Conservation (phyloP, 2,797 vertebrate genomes). For the Anniella stebbinsi region DNA sequence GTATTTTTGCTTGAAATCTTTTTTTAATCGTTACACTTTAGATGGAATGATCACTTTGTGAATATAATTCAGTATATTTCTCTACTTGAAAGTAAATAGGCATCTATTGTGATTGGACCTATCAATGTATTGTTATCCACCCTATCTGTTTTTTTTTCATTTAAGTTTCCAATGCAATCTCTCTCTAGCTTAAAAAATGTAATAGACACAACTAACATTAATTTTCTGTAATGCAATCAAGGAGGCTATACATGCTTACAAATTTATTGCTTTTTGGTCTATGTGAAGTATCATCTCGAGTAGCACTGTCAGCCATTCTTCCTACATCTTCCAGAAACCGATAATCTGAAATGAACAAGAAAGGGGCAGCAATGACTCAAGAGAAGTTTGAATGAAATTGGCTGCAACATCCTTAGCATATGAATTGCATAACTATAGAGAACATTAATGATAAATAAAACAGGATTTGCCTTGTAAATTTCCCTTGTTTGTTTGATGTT, state of each 20-base stretch:
- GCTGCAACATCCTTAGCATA: too few relatives aligned
- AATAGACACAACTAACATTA: background rate
- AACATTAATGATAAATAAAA: background rate
- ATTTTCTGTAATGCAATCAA: background rate
- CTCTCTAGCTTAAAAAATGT: background rate
- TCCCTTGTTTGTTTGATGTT: background rate
- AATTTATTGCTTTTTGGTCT: slow-evolving; percentile 72
- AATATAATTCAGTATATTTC: fast-evolving
- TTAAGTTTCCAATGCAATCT: slow-evolving; percentile 7
- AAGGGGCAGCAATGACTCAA: background rate
- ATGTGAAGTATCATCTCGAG: slow-evolving; percentile 81
- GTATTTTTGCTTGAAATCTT: background rate
- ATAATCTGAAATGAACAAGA: slow-evolving; percentile 85
- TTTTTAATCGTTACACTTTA: background rate
- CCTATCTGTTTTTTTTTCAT: background rate
- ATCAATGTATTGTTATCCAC: background rate
- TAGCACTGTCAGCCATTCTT: slow-evolving; percentile 87
- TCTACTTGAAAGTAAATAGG: background rate
- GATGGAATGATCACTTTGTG: background rate
- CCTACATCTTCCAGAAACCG: slow-evolving; percentile 94
- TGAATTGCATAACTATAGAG: background rate
- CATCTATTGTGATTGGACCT: background rate
- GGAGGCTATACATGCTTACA: slow-evolving; percentile 71
- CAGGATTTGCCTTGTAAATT: background rate
- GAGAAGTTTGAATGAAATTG: background rate